Evolutionary conservation across 2,797 vertebrate genomes (phyloP), one percentile per base, ranked within the genome.

Genomic region (Molothrus ater): DNA sequence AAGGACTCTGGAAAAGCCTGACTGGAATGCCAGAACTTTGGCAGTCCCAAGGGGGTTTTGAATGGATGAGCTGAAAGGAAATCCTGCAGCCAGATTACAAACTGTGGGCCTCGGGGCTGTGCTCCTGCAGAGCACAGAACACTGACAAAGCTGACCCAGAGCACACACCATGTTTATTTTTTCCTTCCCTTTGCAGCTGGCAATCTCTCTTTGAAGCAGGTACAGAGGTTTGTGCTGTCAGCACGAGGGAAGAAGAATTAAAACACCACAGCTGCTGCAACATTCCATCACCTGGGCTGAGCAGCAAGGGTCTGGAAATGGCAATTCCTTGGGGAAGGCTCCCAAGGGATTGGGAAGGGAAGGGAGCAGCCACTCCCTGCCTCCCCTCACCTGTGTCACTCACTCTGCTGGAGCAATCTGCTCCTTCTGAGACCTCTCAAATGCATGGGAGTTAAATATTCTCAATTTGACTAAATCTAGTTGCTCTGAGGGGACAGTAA

Each of bases 381-480:
- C 31, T 32, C 5, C 0, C 13, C 24, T 20, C 28, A 26, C 12
- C 29, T 0, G 0, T 11, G n/a, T 25, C 8, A 1, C 38, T 31
- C 48, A 22, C 42, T 31, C 18, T 14, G 5, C 32, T 1, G 0
- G 11, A n/a, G 38, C 1, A 1, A n/a, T 5, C 20, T 9, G 22
- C 38, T 78, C 53, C 34, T 73, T 14, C 69, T 26, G 57, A 5
- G 1, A 48, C 36, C 29, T 38, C 66, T 64, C 61, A 60, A 57
- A 40, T 9, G 16, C 31, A 21, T 29, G 31, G 79, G 36, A 73
- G 24, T 45, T 70, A 74, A 85, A 47, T 38, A 65, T 66, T 28
- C 59, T 66, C 73, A 36, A 10, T 42, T n/a, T 51, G 25, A 86
- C 70, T 76, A 63, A 75, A 90, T 57, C 40, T 53, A 45, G 24